Evolutionary conservation across 1,140 invertebrate genomes (phyloP), one percentile per base, ranked within the genome.

Genomic region (Protaetia brevitarsis): DNA sequence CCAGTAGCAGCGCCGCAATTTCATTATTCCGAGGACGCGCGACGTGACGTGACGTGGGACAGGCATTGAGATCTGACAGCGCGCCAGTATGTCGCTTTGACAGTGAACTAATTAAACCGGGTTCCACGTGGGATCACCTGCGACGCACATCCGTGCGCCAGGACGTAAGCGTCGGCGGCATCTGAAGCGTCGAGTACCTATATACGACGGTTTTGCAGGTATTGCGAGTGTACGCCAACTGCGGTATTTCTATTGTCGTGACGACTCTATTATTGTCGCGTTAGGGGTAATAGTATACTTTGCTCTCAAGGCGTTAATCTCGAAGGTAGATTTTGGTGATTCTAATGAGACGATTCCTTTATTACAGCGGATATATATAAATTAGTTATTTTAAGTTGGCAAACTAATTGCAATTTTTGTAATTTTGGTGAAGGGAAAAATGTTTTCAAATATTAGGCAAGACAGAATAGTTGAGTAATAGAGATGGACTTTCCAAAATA

Each of bases 71-170:
- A 29, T 29, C 26, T 29, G 29, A 36, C 59, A 23, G 29, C 26
- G n/a, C 31, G 13, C 8, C 67, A 57, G 64, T 70, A 68, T 68
- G 66, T 68, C 65, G 66, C 65, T 68, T 68, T 72, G 72, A 74
- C 72, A 72, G 71, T 71, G 66, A 71, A 74, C 72, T 74, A 74
- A 74, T 74, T 74, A 74, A 74, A 72, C 64, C 65, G 64, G 63
- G 65, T 71, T 72, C 71, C 69, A 70, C 72, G 68, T 71, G 65
- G 66, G 68, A 71, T 71, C 68, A 71, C 71, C 72, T 71, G 69
- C 63, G 70, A 16, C 11, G 6, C 2, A 6, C 6, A 19, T 23
- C 16, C 37, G 23, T 23, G 19, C 19, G 8, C n/a, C 21, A 34
- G 31, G 19, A 21, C 16, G 16, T 7, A 51, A 51, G 57, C 57